Evolutionary conservation across 2,797 vertebrate genomes (phyloP).

Genomic region (Podarcis lilfordi): DNA sequence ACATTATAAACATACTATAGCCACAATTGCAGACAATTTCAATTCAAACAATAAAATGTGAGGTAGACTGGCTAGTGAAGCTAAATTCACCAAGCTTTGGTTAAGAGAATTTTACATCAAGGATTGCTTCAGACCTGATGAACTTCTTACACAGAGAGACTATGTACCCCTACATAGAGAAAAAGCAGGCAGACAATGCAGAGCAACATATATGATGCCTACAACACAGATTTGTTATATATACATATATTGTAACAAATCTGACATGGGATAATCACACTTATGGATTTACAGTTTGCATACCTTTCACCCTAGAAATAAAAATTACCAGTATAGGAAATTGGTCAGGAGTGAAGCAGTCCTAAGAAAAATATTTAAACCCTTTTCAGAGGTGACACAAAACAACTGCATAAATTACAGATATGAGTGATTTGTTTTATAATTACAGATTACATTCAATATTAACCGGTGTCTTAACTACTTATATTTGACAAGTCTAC

Average conservation of each 20-base stretch:
- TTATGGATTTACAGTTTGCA: not conserved
- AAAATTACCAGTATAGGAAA: slow-evolving; percentile 5
- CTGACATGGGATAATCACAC: not conserved
- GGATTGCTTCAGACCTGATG: slow-evolving; percentile 38
- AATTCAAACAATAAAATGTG: slow-evolving; percentile 84
- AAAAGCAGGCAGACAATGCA: not conserved
- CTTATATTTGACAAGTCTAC: slow-evolving; percentile 55
- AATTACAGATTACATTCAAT: slow-evolving; percentile 79
- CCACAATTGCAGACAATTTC: slow-evolving; percentile 83
- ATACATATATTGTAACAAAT: not conserved
- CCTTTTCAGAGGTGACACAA: slow-evolving; percentile 88
- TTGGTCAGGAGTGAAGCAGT: slow-evolving; percentile 27
- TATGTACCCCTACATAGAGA: not conserved
- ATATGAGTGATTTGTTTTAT: slow-evolving; percentile 64
- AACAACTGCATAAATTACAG: slow-evolving; percentile 91
- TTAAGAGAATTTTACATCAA: slow-evolving; percentile 78
- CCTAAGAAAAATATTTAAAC: slow-evolving; percentile 75
- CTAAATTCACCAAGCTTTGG: slow-evolving; percentile 83
- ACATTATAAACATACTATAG: slow-evolving; percentile 84
- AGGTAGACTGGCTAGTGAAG: slow-evolving; percentile 94
- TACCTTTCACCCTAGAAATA: not conserved
- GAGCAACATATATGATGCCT: not conserved
- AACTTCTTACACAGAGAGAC: not conserved
- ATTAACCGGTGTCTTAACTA: slow-evolving; percentile 73
- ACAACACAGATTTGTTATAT: not conserved